These are phyloP conservation scores for Troides helena DNA, from an alignment of 2,888 invertebrate species.

Conservation along the genomic window DNA sequence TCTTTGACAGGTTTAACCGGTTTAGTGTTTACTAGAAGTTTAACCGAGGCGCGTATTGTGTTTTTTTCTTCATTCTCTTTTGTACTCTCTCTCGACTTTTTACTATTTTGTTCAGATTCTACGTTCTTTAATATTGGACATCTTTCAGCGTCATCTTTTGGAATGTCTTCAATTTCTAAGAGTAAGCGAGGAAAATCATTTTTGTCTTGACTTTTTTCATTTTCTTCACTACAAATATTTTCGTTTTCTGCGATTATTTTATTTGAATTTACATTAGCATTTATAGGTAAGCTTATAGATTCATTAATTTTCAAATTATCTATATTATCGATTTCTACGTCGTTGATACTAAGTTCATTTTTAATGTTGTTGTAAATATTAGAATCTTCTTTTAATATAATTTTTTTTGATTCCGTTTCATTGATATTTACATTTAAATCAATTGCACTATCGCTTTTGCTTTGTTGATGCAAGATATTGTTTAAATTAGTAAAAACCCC, in stretches of 20 bases:
- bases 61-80: constrained; percentile 12
- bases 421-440: background rate
- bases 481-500: background rate
- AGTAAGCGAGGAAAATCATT: constrained; percentile 15
- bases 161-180: constrained; percentile 39
- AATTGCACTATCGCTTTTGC: background rate
- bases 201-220: constrained; percentile 13
- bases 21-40: constrained; percentile 19
- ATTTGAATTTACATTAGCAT: background rate
- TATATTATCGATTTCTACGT: constrained; percentile 1
- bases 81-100: constrained; percentile 2
- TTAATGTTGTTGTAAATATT: background rate
- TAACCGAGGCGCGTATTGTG: constrained; percentile 3
- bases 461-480: background rate
- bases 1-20: constrained; percentile 64
- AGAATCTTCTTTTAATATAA: constrained; percentile 3
- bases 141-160: constrained; percentile 16
- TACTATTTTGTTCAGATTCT: constrained; percentile 4
- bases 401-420: background rate
- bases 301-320: constrained; percentile 3
- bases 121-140: constrained; percentile 7
- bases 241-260: constrained; percentile 1
- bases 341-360: constrained; percentile 6
- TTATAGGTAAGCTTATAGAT: background rate
- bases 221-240: constrained; percentile 2